Evolutionary conservation across 2,888 invertebrate species (phyloP).

Genomic region (Machimus atricapillus): DNA sequence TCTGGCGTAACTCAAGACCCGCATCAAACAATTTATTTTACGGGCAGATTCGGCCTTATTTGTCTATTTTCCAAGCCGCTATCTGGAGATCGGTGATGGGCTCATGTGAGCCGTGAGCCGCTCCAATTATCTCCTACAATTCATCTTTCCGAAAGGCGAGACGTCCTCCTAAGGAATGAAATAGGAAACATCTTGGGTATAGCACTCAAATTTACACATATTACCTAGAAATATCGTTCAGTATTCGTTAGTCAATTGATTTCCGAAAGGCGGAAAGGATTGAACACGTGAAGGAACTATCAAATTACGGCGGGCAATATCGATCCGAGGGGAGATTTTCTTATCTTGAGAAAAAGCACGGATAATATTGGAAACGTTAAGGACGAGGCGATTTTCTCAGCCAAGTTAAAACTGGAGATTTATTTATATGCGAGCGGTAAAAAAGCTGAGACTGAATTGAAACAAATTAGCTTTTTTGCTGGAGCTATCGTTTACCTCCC

Average conservation of each 20-base stretch:
- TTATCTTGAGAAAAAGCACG: background rate
- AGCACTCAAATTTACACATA: conserved; percentile 9
- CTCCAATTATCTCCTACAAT: background rate
- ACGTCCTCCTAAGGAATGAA: background rate
- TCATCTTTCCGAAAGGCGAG: background rate
- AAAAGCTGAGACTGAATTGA: background rate
- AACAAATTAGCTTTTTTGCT: background rate
- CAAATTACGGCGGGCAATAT: conserved; percentile 30
- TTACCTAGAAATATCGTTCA: background rate
- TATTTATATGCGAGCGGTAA: background rate
- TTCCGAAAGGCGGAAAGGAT: conserved; percentile 37
- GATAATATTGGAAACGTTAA: background rate
- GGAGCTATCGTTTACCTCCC: background rate
- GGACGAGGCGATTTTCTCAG: background rate
- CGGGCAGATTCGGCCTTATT: background rate
- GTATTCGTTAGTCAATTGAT: conserved; percentile 28
- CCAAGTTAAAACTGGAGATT: background rate
- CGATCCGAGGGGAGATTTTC: background rate
- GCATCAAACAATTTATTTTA: background rate
- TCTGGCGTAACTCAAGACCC: background rate
- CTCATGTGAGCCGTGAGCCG: background rate
- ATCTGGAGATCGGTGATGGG: background rate
- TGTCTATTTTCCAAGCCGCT: background rate
- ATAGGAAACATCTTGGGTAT: background rate
- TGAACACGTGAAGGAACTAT: conserved; percentile 42